Conservation (phyloP, 1,140 invertebrate species). For the Drosophila fuyamai region DNA sequence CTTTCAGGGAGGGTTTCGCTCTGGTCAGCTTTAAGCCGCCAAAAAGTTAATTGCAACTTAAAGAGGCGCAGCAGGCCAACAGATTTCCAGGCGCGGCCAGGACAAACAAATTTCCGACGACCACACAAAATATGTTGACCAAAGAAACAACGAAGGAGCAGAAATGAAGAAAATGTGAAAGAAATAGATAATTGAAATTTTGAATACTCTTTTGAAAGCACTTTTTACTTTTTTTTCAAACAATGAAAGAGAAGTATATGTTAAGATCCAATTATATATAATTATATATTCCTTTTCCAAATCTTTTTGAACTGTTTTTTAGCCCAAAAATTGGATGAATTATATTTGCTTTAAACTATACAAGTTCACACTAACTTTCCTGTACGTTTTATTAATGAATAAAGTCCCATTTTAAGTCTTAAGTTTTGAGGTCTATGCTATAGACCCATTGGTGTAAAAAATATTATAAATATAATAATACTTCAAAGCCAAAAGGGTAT, state of each 20-base stretch:
- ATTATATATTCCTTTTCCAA: too few species aligned
- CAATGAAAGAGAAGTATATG: too few species aligned
- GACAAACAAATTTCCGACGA: conserved; percentile 77
- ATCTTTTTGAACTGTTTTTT: too few species aligned
- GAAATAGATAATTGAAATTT: neutral
- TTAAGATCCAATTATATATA: too few species aligned
- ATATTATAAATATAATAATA: neutral
- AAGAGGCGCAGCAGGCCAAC: conserved; percentile 62
- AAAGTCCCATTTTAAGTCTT: too few species aligned
- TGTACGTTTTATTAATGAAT: too few species aligned
- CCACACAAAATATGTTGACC: conserved; percentile 66
- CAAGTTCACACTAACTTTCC: too few species aligned
- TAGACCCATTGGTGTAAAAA: neutral
- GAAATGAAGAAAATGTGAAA: neutral
- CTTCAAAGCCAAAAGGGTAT: conserved; percentile 12
- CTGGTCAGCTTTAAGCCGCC: conserved; percentile 56
- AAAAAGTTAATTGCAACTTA: conserved; percentile 81
- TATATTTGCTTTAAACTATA: too few species aligned
- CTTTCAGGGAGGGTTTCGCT: conserved; percentile 5
- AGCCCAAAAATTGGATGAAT: too few species aligned
- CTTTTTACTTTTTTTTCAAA: too few species aligned
- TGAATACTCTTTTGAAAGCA: neutral
- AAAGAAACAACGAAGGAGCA: conserved; percentile 25
- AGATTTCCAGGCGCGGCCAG: conserved; percentile 71
- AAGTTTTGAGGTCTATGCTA: too few species aligned